phyloP scores from a whole-genome alignment of 2,888 invertebrate species.

The Harpalus rubripes region DNA sequence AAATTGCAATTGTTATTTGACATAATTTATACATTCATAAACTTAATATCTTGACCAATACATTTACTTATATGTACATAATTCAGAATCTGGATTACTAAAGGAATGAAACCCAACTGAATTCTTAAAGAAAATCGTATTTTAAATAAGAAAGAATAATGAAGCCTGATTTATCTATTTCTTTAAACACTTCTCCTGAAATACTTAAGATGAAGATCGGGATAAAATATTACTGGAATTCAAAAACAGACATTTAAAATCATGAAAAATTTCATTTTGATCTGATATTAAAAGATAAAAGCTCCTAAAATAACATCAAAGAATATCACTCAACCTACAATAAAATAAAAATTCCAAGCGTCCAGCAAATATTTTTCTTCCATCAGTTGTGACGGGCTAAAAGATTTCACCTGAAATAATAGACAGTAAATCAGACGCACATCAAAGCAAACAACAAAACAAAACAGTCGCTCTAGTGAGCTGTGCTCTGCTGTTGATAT shows the following conservation, averaged over 20 bases:
- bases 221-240: too few species aligned
- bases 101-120: too few species aligned
- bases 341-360: constrained; percentile 27
- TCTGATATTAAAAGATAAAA: constrained; percentile 46
- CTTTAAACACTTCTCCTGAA: too few species aligned
- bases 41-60: too few species aligned
- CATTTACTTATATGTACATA: too few species aligned
- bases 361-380: constrained; percentile 37
- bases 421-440: constrained; percentile 34
- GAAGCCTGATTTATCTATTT: too few species aligned
- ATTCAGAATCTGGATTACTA: too few species aligned
- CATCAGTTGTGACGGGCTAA: constrained; percentile 1
- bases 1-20: too few species aligned
- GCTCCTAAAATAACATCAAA: constrained; percentile 28
- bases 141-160: too few species aligned
- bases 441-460: constrained; percentile 37
- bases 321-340: constrained; percentile 22
- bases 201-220: too few species aligned
- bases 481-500: constrained; percentile 39
- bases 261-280: not conserved
- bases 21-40: too few species aligned
- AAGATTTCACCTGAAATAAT: constrained; percentile 55
- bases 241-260: not conserved
- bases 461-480: constrained; percentile 21
- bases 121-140: too few species aligned